phyloP scores from a whole-genome alignment of 2,113 vertebrate species.

The Psephotus haematonotus region DNA sequence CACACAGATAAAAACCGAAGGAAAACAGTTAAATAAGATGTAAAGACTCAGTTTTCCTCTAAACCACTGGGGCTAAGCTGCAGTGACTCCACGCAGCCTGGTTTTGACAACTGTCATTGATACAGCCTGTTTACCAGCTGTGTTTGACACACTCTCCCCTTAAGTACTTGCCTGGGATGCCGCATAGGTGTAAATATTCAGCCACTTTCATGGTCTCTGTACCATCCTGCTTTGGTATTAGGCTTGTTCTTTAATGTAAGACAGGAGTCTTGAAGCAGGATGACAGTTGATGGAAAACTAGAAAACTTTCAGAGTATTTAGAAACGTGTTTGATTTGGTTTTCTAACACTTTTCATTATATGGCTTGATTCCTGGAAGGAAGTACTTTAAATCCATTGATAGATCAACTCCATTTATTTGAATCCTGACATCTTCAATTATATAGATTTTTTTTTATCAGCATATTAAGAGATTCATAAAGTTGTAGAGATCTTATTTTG shows the following conservation, averaged over 20 bases:
- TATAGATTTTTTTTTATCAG: neutral
- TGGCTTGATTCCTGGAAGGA: neutral
- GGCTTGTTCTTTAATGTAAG: neutral
- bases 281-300: neutral
- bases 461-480: neutral
- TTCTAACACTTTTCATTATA: neutral
- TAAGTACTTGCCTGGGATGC: neutral
- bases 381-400: neutral
- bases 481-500: neutral
- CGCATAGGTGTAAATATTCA: neutral
- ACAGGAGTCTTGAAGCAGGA: neutral
- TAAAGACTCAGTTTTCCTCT: neutral
- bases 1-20: neutral
- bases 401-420: neutral
- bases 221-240: neutral
- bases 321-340: neutral
- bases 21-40: too few species aligned
- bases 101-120: neutral
- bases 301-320: neutral
- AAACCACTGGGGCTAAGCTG: neutral
- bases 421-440: neutral
- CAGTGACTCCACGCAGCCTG: neutral
- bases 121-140: rapidly evolving
- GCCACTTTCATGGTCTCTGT: neutral
- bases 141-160: neutral